phyloP scores from a whole-genome alignment of 2,113 vertebrate species.

The Tursiops truncatus region DNA sequence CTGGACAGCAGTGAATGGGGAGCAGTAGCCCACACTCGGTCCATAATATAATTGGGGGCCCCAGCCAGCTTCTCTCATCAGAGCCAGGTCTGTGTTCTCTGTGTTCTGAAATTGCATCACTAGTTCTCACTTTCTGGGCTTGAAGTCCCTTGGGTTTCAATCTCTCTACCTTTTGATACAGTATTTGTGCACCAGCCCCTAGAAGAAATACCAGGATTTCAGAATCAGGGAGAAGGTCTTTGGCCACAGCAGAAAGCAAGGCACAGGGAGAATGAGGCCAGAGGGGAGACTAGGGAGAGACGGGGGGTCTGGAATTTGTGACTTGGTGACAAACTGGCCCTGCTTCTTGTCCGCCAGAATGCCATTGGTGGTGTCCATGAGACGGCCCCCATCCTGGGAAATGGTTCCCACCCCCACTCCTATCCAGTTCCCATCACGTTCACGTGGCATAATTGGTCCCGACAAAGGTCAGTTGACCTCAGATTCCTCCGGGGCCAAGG shows the following conservation, averaged over 20 bases:
- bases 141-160: neutral
- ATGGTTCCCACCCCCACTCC: neutral
- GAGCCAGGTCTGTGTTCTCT: neutral
- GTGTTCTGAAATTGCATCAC: neutral
- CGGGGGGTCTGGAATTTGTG: neutral
- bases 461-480: neutral
- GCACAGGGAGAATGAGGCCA: neutral
- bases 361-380: neutral
- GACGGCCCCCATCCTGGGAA: neutral
- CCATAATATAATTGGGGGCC: fast-evolving
- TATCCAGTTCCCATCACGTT: neutral
- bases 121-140: neutral
- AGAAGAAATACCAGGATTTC: neutral
- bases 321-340: neutral
- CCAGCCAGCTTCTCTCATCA: neutral
- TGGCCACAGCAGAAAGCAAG: neutral
- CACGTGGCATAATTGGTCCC: neutral
- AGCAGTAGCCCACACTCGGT: fast-evolving
- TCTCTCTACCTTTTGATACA: neutral
- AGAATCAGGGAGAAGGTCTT: neutral
- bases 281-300: neutral
- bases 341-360: neutral
- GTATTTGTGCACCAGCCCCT: fast-evolving
- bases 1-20: neutral
- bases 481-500: neutral